Evolutionary conservation across 2,113 vertebrate species (phyloP), one percentile per base, ranked within the genome.

Genomic region (Sphyrna mokarran): DNA sequence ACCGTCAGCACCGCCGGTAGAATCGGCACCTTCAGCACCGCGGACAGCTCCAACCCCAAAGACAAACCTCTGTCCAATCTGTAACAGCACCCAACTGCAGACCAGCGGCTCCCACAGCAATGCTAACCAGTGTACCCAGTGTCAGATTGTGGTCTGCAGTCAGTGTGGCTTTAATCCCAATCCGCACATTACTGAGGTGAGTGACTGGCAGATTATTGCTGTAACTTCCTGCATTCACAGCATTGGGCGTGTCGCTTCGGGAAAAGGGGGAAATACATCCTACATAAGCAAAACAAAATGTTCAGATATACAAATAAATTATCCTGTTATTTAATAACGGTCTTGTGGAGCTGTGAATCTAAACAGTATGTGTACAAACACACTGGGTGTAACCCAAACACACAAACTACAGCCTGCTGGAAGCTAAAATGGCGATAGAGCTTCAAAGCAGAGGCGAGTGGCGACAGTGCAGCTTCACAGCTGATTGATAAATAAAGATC

Each of bases 141-240:
- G 99, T 97, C 98, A 98, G 96, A 98, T 97, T 0, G 97, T 98
- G 20, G 99, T 99, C 96, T 99, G 99, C 97, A 99, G 98, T 96
- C 97, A 99, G 80, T 99, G 99, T 97, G 99, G 99, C 61, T 99
- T 99, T 97, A 99, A 99, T 97, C 99, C 99, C 20, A 98, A 98
- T 96, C 98, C 98, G 95, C 98, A 98, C 91, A 97, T 98, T 96
- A 98, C 98, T 2, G 98, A 98, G 97, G 99, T 99, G 97, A 99
- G 99, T 97, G 96, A 95, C 22, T 95, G 80, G 13, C 3, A 20
- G n/a, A 18, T 1, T 7, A 40, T 20, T 40, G 80, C 80, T 40
- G 13, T 8, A 9, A 76, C 72, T 23, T 33, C 23, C 72, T 10
- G 26, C 69, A 26, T 69, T 69, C 18, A 2, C 68, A 69, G 68